Evolutionary conservation across 2,797 vertebrate genomes (phyloP), one percentile per base, ranked within the genome.

Genomic region (Aplochiton taeniatus): DNA sequence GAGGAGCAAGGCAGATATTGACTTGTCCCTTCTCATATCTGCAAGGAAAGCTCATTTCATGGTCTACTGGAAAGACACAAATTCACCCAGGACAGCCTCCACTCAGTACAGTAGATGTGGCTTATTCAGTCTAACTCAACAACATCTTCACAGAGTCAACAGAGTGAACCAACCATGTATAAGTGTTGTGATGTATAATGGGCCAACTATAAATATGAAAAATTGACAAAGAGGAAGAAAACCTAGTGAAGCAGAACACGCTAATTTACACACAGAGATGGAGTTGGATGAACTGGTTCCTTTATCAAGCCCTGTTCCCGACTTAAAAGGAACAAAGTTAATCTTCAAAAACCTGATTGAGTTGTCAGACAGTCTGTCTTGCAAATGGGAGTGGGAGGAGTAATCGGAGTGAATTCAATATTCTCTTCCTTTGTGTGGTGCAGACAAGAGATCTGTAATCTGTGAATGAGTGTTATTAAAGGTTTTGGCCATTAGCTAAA

Each of bases 301-400:
- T 58, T 77, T 79, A 67, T 47, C 9, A 20, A 3, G 41, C 48
- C 62, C 14, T 11, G 66, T 77, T 74, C 62, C 68, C 69, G 68
- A 64, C 41, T 74, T 75, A 66, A 10, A 46, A 13, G 4, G 31
- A 13, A 45, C 14, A 70, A 61, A 61, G 73, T 74, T 65, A 65
- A 48, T 45, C 64, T 57, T 78, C 68, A 63, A 73, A 71, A 68
- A 70, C 69, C 31, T 62, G 74, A 85, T 74, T 75, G 79, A 87
- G 80, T 85, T 78, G 82, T 88, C 82, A 66, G 70, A 79, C 76
- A 79, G 83, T 87, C 83, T 79, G 77, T 79, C 77, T 81, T 68
- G 77, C 80, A 83, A 87, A 85, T 83, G 63, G 74, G 67, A 72
- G 75, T 74, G 73, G 50, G 18, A 72, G 70, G 74, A 60, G 44